Evolutionary conservation across 2,113 vertebrate genomes (phyloP).

Genomic region (Etia nguti): DNA sequence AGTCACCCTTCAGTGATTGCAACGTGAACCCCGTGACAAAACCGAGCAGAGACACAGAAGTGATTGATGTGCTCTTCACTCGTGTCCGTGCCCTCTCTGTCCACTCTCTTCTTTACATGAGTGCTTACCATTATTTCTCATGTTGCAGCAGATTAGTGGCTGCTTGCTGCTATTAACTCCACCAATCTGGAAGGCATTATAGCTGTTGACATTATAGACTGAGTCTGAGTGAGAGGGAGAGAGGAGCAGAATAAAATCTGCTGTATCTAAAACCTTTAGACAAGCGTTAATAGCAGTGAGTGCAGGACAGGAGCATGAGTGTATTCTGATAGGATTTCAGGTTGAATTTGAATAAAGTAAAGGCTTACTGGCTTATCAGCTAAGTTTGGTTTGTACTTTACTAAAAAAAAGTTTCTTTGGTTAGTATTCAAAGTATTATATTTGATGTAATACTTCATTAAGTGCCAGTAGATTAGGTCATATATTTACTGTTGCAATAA

Average conservation of each 20-base stretch:
- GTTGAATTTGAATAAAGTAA: neutral
- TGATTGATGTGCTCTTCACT: neutral
- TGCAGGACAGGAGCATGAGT: neutral
- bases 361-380: neutral
- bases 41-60: neutral
- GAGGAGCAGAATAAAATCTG: neutral
- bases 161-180: constrained; percentile 12
- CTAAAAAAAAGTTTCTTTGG: neutral
- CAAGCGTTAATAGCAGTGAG: neutral
- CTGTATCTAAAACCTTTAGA: neutral
- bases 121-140: constrained; percentile 28
- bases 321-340: neutral
- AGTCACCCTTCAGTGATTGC: neutral
- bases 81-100: neutral
- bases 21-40: constrained; percentile 3
- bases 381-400: neutral
- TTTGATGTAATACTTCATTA: neutral
- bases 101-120: constrained; percentile 21
- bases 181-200: neutral
- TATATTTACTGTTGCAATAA: neutral
- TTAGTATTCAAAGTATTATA: neutral
- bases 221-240: neutral
- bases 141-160: constrained; percentile 37
- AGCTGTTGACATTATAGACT: neutral
- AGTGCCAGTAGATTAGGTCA: neutral